A percentile compares a stretch with the other conserved stretches of the same genome.
These are phyloP conservation scores for Pterocles orientalis DNA, from an alignment of 2,113 vertebrate species.

Conservation along the genomic window DNA sequence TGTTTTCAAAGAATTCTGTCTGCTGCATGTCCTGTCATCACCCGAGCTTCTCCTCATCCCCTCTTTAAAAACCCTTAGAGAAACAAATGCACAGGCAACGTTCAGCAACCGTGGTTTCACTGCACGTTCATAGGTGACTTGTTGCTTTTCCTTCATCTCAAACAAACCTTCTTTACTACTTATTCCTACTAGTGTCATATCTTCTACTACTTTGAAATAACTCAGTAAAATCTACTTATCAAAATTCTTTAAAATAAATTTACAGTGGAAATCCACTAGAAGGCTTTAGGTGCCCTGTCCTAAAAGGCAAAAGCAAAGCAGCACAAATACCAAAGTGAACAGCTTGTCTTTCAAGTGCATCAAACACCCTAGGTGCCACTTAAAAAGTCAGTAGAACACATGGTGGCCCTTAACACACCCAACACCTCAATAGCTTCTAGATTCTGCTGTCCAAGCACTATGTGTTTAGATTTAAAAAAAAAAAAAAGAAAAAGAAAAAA, in stretches of 20 bases:
- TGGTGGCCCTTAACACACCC: not conserved
- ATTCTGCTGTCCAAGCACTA: not conserved
- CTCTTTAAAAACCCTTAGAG: not conserved
- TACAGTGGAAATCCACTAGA: not conserved
- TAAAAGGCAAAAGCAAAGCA: not conserved
- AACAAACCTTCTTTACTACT: not conserved
- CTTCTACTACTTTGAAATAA: not conserved
- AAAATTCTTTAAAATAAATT: not conserved
- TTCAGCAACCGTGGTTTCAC: not conserved
- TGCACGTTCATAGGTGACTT: not conserved
- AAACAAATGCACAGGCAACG: not conserved
- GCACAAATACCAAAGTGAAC: not conserved
- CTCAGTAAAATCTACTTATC: not conserved
- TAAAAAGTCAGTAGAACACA: not conserved
- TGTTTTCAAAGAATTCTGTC: slow-evolving; percentile 22
- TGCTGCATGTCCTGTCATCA: slow-evolving; percentile 18
- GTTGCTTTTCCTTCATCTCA: not conserved
- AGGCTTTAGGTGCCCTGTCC: not conserved
- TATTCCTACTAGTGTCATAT: not conserved
- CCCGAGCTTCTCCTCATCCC: not conserved
- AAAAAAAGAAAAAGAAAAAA: not conserved
- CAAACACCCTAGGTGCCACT: not conserved
- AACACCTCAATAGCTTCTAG: not conserved
- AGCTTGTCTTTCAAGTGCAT: not conserved
- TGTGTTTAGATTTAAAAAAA: not conserved